Base-by-base conservation (phyloP, 2,113 vertebrate genomes). In the Ia io region DNA sequence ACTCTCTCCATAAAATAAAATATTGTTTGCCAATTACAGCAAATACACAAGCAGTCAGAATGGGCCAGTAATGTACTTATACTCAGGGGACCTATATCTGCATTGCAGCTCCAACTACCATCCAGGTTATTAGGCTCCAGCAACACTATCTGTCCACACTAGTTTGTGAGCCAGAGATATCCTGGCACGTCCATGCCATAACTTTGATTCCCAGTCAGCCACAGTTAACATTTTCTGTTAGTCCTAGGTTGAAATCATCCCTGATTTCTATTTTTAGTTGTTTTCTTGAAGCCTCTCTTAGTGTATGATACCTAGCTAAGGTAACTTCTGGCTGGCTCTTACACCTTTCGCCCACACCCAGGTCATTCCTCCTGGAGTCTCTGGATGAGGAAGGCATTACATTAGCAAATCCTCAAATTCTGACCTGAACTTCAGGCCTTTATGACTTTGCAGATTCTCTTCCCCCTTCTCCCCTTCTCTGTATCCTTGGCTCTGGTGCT, bases 281-380 rank as follows among this genome's bases (percentile, higher is more conserved):
- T 63, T 86, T 70, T 70, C 73, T 96, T 96, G 42, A 80, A 22
- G 71, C 6, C 7, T 88, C 14, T 95, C 47, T 80, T 61, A 74
- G 78, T 80, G 32, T 61, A 32, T 42, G 65, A 22, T 73, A 25
- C 49, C 92, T 77, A 87, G 47, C 25, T 93, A 65, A 93, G 51
- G 42, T 86, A 42, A 28, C 30, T 74, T 93, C 94, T 89, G 83
- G 65, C 67, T 93, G 53, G 13, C n/a, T 17, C 42, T 85, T 80
- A 13, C 0, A 23, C 16, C 47, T 83, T 49, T 83, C 0, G 0
- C 59, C 28, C 28, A 25, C 17, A 22, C 37, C 18, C 5, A 28
- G 59, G 23, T 82, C 86, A 77, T 10, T 56, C 22, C 42, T 18
- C 78, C 69, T 95, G 44, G 63, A 88, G 77, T 83, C 11, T 10